These are phyloP conservation scores for Drosophila mimica DNA, from an alignment of 2,888 invertebrate genomes.

Conservation along the genomic window DNA sequence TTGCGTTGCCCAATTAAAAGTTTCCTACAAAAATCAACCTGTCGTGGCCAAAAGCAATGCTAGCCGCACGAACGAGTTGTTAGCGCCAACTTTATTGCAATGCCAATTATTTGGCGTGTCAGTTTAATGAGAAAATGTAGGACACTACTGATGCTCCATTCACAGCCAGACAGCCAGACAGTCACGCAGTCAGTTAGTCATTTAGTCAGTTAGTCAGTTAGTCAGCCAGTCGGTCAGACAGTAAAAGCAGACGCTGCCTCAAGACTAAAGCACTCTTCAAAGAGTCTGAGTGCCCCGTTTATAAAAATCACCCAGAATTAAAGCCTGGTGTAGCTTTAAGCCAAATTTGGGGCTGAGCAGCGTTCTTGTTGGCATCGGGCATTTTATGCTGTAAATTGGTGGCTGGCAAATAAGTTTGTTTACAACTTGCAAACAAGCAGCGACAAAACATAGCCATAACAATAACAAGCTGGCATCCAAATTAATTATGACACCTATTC, in stretches of 20 bases:
- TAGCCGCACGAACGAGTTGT: conserved; percentile 72
- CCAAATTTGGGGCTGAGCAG: conserved; percentile 40
- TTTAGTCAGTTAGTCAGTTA: neutral
- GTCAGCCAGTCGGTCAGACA: conserved; percentile 11
- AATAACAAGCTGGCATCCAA: conserved; percentile 60
- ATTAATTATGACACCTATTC: conserved; percentile 73
- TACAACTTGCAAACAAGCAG: conserved; percentile 51
- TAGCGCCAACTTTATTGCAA: conserved; percentile 73
- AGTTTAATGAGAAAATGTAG: conserved; percentile 80
- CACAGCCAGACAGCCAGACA: conserved; percentile 25
- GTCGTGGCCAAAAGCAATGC: conserved; percentile 57
- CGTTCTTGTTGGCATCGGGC: conserved; percentile 9
- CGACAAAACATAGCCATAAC: conserved; percentile 45
- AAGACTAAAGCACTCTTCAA: conserved; percentile 70
- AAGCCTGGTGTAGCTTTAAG: conserved; percentile 10
- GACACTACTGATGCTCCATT: conserved; percentile 53
- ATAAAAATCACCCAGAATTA: neutral
- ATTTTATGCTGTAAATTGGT: conserved; percentile 42
- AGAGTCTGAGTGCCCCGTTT: conserved; percentile 60
- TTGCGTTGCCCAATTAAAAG: conserved; percentile 76
- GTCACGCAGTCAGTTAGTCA: neutral
- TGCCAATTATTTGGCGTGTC: conserved; percentile 73
- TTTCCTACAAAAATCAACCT: conserved; percentile 64
- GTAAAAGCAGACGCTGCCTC: conserved; percentile 35
- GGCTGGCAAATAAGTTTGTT: conserved; percentile 52